phyloP scores from a whole-genome alignment of 1,140 invertebrate genomes.

The Dendrolimus punctatus region DNA sequence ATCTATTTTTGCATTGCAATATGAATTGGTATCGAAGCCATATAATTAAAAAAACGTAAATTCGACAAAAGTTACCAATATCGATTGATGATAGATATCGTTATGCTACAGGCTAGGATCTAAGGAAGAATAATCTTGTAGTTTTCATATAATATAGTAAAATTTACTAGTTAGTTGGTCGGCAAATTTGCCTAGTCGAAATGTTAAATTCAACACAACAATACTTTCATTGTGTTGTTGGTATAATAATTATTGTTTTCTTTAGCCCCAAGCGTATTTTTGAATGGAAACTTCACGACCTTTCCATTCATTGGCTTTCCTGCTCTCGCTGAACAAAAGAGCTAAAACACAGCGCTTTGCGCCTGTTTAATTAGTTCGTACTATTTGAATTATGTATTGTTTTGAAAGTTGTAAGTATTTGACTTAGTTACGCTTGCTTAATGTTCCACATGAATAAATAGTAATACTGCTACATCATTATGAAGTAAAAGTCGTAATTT shows the following conservation, averaged over 20 bases:
- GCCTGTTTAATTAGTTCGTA: constrained; percentile 13
- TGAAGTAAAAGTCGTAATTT: too few species aligned
- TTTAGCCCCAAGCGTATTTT: constrained; percentile 11
- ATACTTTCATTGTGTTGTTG: constrained; percentile 12
- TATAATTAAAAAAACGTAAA: too few species aligned
- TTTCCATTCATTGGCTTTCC: constrained; percentile 11
- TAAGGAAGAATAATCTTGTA: not conserved
- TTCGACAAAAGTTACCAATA: too few species aligned
- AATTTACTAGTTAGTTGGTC: constrained; percentile 6
- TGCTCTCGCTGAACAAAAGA: constrained; percentile 10
- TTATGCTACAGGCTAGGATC: too few species aligned
- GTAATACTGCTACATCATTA: too few species aligned
- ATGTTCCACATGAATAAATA: too few species aligned
- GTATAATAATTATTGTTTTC: constrained; percentile 12
- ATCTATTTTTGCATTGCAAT: too few species aligned
- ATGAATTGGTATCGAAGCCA: too few species aligned
- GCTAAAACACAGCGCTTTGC: constrained; percentile 6
- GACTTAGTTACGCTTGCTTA: too few species aligned
- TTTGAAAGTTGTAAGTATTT: too few species aligned
- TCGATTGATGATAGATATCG: too few species aligned
- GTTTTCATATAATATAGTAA: not conserved
- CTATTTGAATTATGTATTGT: not conserved
- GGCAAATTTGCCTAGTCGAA: constrained; percentile 13
- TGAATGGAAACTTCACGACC: constrained; percentile 4
- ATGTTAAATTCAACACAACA: constrained; percentile 6